Evolutionary conservation across 2,888 invertebrate genomes (phyloP), one percentile per base, ranked within the genome.

Genomic region (Dioctria rufipes): DNA sequence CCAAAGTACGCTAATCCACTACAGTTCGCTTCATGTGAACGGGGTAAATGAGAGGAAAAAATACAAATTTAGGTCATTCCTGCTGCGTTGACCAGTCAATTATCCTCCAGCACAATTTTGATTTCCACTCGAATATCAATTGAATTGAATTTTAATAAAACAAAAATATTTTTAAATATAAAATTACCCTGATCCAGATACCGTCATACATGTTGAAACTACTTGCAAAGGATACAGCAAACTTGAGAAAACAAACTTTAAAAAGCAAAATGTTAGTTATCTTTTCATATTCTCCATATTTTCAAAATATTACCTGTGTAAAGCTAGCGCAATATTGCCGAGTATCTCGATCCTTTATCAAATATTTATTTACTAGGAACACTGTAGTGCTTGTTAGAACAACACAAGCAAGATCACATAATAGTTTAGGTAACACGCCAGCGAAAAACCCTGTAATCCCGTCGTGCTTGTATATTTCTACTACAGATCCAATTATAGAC

Each of bases 181-280:
- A 42, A 87, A 89, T 87, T 87, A 93, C 91, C 93, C 93, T 13
- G 94, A 94, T 82, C 95, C 94, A 82, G 94, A 94, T 8, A 98
- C 95, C 81, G 94, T 93, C 95, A 98, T 97, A 86, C 97, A 95
- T 81, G 96, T 95, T 9, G 96, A 94, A 1, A 98, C 96, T 81
- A 98, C 95, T 87, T 94, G 93, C 87, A 98, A 93, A 37, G 98
- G 98, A 89, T 99, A 98, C n/a, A 96, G 94, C 83, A 96, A 86
- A 80, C 96, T 94, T 83, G 95, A 93, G 81, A 95, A 95, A 77
- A 96, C 90, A 88, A 97, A 95, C 92, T 92, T 89, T 86, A 25
- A 5, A 6, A 25, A 61, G 2, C 25, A 25, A 25, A 25, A 25
- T 25, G 25, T 25, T 25, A 11, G 25, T 63, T 43, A 46, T 65